These are phyloP conservation scores for Pangasius djambal DNA, from an alignment of 2,797 vertebrate species.

Conservation along the genomic window DNA sequence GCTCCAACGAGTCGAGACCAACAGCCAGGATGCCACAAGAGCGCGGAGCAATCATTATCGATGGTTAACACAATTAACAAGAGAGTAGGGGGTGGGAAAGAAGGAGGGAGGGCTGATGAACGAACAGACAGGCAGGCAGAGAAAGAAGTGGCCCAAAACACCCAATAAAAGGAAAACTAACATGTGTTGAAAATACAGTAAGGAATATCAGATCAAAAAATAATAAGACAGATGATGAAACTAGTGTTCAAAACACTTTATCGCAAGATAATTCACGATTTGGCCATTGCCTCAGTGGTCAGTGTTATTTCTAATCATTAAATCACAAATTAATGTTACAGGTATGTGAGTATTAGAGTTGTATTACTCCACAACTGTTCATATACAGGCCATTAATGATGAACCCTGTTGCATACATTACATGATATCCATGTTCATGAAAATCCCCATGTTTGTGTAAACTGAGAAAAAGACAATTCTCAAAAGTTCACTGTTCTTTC, in stretches of 20 bases:
- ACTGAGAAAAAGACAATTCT: not conserved
- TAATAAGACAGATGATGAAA: not conserved
- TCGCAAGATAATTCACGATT: not conserved
- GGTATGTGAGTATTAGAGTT: constrained; percentile 4
- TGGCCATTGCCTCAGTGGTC: not conserved
- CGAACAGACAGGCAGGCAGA: constrained; percentile 45
- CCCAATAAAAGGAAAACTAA: not conserved
- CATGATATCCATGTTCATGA: constrained; percentile 26
- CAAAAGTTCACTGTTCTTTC: constrained; percentile 9
- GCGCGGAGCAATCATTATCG: constrained; percentile 59
- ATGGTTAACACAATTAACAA: constrained; percentile 65
- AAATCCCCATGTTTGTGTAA: constrained; percentile 8
- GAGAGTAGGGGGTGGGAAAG: constrained; percentile 60
- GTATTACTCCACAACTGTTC: not conserved
- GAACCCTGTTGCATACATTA: constrained; percentile 73
- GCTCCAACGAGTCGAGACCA: constrained; percentile 32
- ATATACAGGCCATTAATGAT: constrained; percentile 26
- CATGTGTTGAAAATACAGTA: not conserved
- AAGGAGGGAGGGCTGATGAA: constrained; percentile 47
- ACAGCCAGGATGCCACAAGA: constrained; percentile 54
- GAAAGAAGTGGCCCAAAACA: not conserved
- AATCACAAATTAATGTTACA: not conserved
- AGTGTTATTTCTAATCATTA: not conserved
- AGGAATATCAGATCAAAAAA: not conserved
- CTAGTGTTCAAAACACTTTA: not conserved